A percentile compares a stretch with the other conserved stretches of the same genome.
Evolutionary conservation across 2,888 invertebrate species (phyloP).

Genomic region (Trachelus troglodyta): DNA sequence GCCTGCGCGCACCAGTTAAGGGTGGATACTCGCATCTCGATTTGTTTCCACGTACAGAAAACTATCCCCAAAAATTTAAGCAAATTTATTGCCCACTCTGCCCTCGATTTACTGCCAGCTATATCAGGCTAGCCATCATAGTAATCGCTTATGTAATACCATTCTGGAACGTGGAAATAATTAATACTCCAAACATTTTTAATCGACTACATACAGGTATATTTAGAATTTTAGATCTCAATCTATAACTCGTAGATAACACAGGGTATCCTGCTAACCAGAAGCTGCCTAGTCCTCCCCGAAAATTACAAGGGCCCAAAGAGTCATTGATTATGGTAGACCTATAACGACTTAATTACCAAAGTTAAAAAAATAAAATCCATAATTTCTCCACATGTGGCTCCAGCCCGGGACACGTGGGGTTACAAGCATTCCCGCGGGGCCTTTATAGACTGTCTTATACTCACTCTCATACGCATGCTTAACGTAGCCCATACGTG

Average conservation of each 20-base stretch:
- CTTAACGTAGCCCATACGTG: not conserved
- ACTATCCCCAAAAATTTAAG: not conserved
- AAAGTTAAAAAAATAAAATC: constrained; percentile 10
- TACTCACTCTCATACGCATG: not conserved
- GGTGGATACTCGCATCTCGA: not conserved
- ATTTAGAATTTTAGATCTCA: not conserved
- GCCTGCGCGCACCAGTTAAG: not conserved
- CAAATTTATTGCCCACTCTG: not conserved
- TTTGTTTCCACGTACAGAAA: not conserved
- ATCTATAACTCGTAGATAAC: not conserved
- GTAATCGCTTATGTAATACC: not conserved
- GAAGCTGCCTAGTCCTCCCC: not conserved
- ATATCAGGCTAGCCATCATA: not conserved
- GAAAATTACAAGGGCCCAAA: not conserved
- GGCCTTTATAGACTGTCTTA: not conserved
- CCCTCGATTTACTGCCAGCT: not conserved
- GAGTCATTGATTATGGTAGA: not conserved
- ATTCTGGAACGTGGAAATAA: not conserved
- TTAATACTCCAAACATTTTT: not conserved
- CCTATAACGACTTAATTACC: constrained; percentile 21
- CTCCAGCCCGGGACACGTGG: not conserved
- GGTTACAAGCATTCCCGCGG: constrained; percentile 14
- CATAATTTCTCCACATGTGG: constrained; percentile 10
- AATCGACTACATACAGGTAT: not conserved
- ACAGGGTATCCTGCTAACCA: not conserved